Evolutionary conservation across 1,140 invertebrate genomes (phyloP).

Genomic region (Glossosoma conforme): DNA sequence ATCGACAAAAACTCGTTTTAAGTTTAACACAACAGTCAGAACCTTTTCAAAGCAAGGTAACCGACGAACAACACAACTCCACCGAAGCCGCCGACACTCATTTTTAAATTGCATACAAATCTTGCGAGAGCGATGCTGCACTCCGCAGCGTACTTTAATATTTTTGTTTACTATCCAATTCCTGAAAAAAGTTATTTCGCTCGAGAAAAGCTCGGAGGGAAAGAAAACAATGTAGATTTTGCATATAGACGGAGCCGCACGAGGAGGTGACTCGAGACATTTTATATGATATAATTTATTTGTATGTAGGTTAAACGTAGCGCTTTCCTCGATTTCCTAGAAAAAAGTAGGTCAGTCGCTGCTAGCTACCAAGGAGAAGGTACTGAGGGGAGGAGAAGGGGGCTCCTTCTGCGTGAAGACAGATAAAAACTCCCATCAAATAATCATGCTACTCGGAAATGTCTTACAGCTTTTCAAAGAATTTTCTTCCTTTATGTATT

Average conservation of each 20-base stretch:
- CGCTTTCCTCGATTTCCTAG: conserved; percentile 22
- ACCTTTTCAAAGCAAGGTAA: too few relatives aligned
- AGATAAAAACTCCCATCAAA: conserved; percentile 24
- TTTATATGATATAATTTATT: conserved; percentile 23
- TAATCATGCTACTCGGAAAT: conserved; percentile 17
- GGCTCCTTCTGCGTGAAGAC: conserved; percentile 6
- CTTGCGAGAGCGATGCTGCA: neutral
- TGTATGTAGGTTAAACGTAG: conserved; percentile 28
- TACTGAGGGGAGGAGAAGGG: conserved; percentile 1
- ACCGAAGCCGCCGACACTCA: conserved; percentile 5
- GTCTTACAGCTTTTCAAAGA: conserved; percentile 6
- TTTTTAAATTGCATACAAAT: conserved; percentile 12
- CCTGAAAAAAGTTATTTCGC: conserved; percentile 17
- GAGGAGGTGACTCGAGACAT: conserved; percentile 7
- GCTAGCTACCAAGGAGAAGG: conserved; percentile 9
- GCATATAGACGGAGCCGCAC: conserved; percentile 10
- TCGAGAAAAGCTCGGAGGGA: conserved; percentile 9
- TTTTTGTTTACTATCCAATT: conserved; percentile 21
- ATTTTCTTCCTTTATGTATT: conserved; percentile 11
- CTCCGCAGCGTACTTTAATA: neutral
- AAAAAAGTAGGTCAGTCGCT: conserved; percentile 12
- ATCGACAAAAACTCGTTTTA: too few relatives aligned
- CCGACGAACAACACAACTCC: too few relatives aligned
- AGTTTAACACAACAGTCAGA: too few relatives aligned
- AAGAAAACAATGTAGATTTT: conserved; percentile 18